These are phyloP conservation scores for Clanis bilineata DNA, from an alignment of 2,888 invertebrate genomes.

Conservation along the genomic window DNA sequence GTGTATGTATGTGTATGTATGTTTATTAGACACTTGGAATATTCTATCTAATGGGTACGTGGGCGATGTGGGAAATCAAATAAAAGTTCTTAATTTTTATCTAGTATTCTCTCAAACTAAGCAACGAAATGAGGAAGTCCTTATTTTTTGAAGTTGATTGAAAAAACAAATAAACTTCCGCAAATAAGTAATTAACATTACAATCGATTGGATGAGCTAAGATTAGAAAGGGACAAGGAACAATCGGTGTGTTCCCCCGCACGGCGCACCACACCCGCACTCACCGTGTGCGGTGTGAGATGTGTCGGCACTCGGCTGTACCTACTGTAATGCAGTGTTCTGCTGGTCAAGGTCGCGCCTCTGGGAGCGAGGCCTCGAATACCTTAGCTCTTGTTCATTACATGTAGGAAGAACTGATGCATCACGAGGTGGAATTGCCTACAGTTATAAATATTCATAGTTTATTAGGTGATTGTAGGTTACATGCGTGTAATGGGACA, in stretches of 20 bases:
- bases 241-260: neutral
- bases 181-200: neutral
- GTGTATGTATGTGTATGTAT: too few species aligned
- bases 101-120: too few species aligned
- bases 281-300: too few species aligned
- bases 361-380: slow-evolving; percentile 1
- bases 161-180: neutral
- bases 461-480: neutral
- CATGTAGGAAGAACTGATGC: neutral
- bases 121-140: too few species aligned
- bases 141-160: too few species aligned
- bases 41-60: too few species aligned
- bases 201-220: neutral
- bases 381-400: neutral
- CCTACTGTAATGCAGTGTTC: too few species aligned
- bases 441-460: neutral
- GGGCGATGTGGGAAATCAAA: too few species aligned
- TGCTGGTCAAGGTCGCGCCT: neutral
- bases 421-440: neutral
- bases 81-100: too few species aligned
- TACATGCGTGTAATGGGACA: neutral
- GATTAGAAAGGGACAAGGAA: slow-evolving; percentile 6
- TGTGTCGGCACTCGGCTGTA: too few species aligned
- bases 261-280: too few species aligned
- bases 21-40: too few species aligned